Evolutionary conservation across 2,888 invertebrate species (phyloP), one percentile per base, ranked within the genome.

Genomic region (Aspidiotus rigidus): DNA sequence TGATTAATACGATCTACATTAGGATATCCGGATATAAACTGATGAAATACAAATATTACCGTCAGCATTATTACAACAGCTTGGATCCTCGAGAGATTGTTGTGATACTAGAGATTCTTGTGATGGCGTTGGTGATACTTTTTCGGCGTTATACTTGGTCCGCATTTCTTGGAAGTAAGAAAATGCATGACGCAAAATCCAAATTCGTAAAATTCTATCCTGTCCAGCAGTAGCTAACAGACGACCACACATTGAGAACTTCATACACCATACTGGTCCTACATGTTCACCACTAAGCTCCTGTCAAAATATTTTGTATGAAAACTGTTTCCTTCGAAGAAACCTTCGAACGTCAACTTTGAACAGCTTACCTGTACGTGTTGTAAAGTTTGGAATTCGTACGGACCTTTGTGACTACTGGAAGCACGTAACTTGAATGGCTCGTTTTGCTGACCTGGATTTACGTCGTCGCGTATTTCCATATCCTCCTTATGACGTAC

Each of bases 221-320:
- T 98, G 96, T 0, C 98, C 98, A 69, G 97, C 98, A 0, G 97
- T 97, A 40, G 98, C 98, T 75, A 99, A 80, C 72, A 99, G 82
- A 13, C 95, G 83, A 0, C 97, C 97, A 80, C 97, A 98, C 70
- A 89, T 89, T 69, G 95, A 96, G 79, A 97, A 98, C 80, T 95
- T 95, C 90, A 98, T 95, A 77, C 95, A 95, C 98, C 98, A 99
- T 74, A 99, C 93, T 1, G 98, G 94, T 60, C 95, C 94, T 11
- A 86, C 85, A 78, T 96, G 94, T 70, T 88, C 90, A 1, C 87
- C 86, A 71, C 85, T 86, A 74, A 94, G 82, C 76, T 91, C 90
- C 82, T 85, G 76, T 7, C 54, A 53, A 53, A 53, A 28, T 28
- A 28, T 5, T 28, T 28, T 5, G 28, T 28, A 28, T 28, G 28